Evolutionary conservation across 2,888 invertebrate species (phyloP), one percentile per base, ranked within the genome.

Genomic region (Agonopterix alstromeriana): DNA sequence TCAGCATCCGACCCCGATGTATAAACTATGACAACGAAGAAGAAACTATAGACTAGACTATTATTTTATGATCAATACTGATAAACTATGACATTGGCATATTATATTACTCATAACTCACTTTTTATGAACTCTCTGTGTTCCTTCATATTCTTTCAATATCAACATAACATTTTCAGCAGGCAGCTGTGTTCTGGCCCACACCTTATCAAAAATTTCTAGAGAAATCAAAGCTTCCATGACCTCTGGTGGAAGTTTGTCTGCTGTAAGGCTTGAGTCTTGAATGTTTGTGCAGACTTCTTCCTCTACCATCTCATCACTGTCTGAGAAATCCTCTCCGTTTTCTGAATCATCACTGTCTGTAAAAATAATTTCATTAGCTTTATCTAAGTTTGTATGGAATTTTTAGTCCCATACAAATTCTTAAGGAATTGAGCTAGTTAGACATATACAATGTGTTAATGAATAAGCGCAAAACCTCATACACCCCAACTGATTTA

Each of bases 121-220:
- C 90, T 90, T 91, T 65, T 89, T 90, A 49, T 81, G 65, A 48
- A 92, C 65, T 46, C 73, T 55, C 52, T 73, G 72, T 50, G 90
- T 85, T 45, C 85, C 88, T 50, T 83, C 83, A 70, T 84, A 88
- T 58, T 90, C 88, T 47, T 84, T 82, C 27, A 92, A 74, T 64
- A 89, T 89, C 60, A 90, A 73, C 56, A 79, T 59, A 0, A 91
- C 90, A 75, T 90, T 91, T 52, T 90, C 90, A 1, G 92, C 87
- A 8, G 92, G 88, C 35, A 84, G 53, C 46, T 81, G 73, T 40
- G 90, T 89, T 57, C 90, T 89, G 4, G 82, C 75, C 80, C 90
- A 88, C 41, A 93, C 90, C 80, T 92, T 93, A 11, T 90, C 82
- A 55, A 93, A 88, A 53, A 94, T 72, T 47, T 90, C 87, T 47